phyloP scores from a whole-genome alignment of 1,140 invertebrate species.

The Eupeodes corollae region DNA sequence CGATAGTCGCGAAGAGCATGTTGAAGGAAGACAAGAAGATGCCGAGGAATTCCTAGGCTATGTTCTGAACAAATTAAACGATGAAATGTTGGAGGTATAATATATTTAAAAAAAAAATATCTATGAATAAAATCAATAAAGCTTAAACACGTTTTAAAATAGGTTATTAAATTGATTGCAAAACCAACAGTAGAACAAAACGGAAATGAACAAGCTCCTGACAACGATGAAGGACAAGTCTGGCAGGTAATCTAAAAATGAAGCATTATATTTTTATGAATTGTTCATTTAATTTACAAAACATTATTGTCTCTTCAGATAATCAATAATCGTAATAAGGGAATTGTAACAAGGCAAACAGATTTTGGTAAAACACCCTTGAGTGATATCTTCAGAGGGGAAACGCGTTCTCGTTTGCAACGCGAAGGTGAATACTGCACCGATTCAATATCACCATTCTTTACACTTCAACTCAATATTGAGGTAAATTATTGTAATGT shows the following conservation, averaged over 20 bases:
- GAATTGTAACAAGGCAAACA: conserved; percentile 69
- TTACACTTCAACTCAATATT: conserved; percentile 86
- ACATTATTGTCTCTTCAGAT: conserved; percentile 36
- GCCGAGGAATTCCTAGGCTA: conserved; percentile 90
- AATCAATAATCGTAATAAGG: conserved; percentile 70
- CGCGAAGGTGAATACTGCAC: conserved; percentile 62
- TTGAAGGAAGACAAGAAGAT: conserved; percentile 80
- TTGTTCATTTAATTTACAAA: background rate
- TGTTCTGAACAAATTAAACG: conserved; percentile 84
- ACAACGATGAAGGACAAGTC: conserved; percentile 51
- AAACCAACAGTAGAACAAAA: conserved; percentile 35
- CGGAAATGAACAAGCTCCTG: conserved; percentile 41
- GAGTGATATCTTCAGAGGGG: conserved; percentile 84
- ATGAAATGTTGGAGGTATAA: conserved; percentile 83
- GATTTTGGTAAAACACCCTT: conserved; percentile 76
- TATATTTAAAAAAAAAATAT: background rate
- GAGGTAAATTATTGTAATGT: conserved; percentile 49
- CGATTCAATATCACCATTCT: conserved; percentile 83
- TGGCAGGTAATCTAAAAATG: conserved; percentile 51
- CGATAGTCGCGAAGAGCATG: conserved; percentile 58
- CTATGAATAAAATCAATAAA: background rate
- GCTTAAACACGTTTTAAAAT: background rate
- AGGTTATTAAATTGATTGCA: conserved; percentile 35
- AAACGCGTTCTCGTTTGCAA: conserved; percentile 71
- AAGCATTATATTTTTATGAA: background rate